Conservation (phyloP, 2,113 vertebrate genomes). For the Saccopteryx bilineata region DNA sequence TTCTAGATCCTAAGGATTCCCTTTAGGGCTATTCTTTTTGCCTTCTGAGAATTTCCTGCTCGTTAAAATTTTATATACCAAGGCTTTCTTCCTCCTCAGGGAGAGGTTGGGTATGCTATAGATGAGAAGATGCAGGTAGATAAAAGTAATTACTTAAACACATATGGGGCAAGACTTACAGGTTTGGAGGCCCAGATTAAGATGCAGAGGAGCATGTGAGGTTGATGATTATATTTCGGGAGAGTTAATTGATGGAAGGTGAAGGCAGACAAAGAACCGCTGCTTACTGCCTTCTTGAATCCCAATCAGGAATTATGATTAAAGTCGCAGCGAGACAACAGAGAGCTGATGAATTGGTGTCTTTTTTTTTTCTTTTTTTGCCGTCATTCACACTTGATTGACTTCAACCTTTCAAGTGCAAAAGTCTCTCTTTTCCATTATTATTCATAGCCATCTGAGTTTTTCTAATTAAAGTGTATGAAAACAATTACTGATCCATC, state of each 20-base stretch:
- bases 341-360: conserved; percentile 93
- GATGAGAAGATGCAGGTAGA: conserved; percentile 84
- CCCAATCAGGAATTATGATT: conserved; percentile 96
- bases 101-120: conserved; percentile 48
- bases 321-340: conserved; percentile 94
- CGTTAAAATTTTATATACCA: conserved; percentile 64
- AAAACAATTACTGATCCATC: conserved; percentile 93
- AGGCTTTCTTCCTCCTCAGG: background rate
- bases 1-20: conserved; percentile 41
- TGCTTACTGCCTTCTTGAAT: conserved; percentile 93
- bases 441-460: conserved; percentile 95
- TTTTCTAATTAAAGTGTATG: conserved; percentile 95
- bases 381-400: conserved; percentile 96
- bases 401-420: conserved; percentile 95
- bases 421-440: conserved; percentile 93
- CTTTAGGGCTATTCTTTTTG: conserved; percentile 59
- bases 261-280: conserved; percentile 92
- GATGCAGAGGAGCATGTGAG: conserved; percentile 92
- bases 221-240: conserved; percentile 94
- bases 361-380: conserved; percentile 90
- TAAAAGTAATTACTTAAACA: conserved; percentile 88
- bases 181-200: conserved; percentile 91
- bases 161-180: conserved; percentile 86
- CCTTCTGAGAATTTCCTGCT: conserved; percentile 74
- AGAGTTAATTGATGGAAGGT: conserved; percentile 95